Percentiles rank a stretch among this genome's conserved stretches.
Conservation (phyloP, 2,797 vertebrate genomes). For the Gymnocypris eckloni region DNA sequence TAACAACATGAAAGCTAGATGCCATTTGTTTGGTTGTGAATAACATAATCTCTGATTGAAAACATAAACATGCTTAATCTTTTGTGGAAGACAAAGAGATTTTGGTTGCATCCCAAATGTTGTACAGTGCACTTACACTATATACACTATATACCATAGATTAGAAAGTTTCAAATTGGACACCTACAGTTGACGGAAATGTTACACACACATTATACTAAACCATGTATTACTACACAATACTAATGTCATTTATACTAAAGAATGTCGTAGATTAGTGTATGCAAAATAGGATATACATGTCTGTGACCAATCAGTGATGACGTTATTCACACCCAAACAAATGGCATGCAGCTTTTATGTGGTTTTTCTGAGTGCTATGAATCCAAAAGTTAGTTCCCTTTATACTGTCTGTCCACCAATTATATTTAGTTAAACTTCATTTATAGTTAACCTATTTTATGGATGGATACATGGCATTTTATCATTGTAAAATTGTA, state of each 20-base stretch:
- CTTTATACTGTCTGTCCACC: background rate
- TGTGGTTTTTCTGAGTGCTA: background rate
- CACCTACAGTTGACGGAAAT: background rate
- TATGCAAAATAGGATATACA: background rate
- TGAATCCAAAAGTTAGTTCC: background rate
- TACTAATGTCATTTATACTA: background rate
- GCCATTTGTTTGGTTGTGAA: background rate
- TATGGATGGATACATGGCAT: background rate
- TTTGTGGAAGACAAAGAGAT: too few species aligned
- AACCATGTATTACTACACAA: too few species aligned
- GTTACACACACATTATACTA: background rate
- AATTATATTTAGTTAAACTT: background rate
- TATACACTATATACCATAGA: too few species aligned
- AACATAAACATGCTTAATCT: background rate
- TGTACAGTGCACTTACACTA: background rate
- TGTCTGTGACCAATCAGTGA: background rate
- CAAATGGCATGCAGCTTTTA: background rate
- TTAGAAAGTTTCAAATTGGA: background rate
- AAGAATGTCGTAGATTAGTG: background rate
- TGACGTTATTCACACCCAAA: background rate
- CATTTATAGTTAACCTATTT: background rate
- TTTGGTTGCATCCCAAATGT: background rate
- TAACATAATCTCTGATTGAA: background rate
- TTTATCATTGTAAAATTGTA: background rate
- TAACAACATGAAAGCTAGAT: background rate